Conservation (phyloP, 92 coral and sea anemone species). For the Meandrina meandrites region DNA sequence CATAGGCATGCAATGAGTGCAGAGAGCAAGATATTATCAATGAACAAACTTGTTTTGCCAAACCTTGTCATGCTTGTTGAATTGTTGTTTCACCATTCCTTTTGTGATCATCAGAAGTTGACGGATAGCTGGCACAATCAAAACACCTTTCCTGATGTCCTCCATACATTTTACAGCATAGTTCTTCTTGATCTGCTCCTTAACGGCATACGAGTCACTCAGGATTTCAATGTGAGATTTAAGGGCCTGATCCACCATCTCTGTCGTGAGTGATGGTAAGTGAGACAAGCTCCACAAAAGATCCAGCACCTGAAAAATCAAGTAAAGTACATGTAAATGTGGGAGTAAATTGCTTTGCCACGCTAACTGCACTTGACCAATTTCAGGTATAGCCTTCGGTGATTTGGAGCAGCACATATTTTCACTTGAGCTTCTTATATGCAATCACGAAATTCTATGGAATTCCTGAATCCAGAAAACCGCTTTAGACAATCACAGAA, state of each 20-base stretch:
- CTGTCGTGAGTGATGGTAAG: slow-evolving; percentile 83
- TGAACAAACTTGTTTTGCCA: background rate
- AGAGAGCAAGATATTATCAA: no score
- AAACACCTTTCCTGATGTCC: slow-evolving; percentile 80
- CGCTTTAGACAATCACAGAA: no score
- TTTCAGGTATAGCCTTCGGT: no score
- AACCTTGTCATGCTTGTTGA: slow-evolving; percentile 84
- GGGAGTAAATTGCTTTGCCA: background rate
- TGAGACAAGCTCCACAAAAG: slow-evolving; percentile 88
- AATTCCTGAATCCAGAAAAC: no score
- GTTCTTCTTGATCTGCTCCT: slow-evolving; percentile 89
- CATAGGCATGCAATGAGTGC: no score
- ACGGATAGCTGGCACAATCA: slow-evolving; percentile 90
- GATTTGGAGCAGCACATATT: no score
- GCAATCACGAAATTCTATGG: no score
- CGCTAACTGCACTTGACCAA: background rate
- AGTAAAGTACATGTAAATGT: background rate
- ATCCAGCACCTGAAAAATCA: slow-evolving; percentile 67
- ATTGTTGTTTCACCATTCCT: slow-evolving; percentile 89
- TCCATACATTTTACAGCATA: slow-evolving; percentile 90
- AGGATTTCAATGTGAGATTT: slow-evolving; percentile 86
- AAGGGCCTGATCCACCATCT: slow-evolving; percentile 93
- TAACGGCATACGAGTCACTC: slow-evolving; percentile 83
- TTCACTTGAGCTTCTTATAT: no score
- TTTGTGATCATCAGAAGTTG: slow-evolving; percentile 80